Conservation (phyloP, 2,888 invertebrate species). For the Tenthredo amoena region DNA sequence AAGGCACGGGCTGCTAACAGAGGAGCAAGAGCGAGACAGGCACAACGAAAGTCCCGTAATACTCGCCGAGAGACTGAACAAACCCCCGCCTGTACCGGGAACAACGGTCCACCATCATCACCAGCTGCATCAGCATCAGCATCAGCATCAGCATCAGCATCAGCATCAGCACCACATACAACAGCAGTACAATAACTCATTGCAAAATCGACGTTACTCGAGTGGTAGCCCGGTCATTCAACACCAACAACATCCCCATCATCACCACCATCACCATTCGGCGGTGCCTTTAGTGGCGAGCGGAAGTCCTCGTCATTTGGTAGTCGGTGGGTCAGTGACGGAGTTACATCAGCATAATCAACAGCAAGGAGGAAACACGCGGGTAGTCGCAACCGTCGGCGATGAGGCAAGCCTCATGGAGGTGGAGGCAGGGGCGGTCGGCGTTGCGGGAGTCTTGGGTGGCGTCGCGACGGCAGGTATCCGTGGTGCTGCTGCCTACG, state of each 20-base stretch:
- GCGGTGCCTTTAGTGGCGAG: slow-evolving; percentile 11
- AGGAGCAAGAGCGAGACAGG: slow-evolving; percentile 75
- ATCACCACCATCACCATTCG: slow-evolving; percentile 60
- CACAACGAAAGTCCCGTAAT: slow-evolving; percentile 77
- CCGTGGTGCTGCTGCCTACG: slow-evolving; percentile 77
- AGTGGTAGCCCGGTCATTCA: slow-evolving; percentile 55
- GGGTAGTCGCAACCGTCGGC: slow-evolving; percentile 61
- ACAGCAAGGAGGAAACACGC: slow-evolving; percentile 64
- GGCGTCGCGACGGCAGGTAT: slow-evolving; percentile 62
- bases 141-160: slow-evolving; percentile 63
- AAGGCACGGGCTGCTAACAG: slow-evolving; percentile 73
- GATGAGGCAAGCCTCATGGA: slow-evolving; percentile 74
- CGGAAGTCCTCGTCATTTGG: slow-evolving; percentile 56
- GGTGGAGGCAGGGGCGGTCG: slow-evolving; percentile 73
- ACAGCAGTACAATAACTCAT: slow-evolving; percentile 64
- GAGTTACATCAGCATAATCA: slow-evolving; percentile 61
- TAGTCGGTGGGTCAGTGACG: slow-evolving; percentile 59
- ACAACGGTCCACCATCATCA: slow-evolving; percentile 57
- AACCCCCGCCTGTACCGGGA: slow-evolving; percentile 67
- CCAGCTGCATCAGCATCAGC: slow-evolving; percentile 62
- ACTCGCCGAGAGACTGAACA: slow-evolving; percentile 74
- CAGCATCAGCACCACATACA: slow-evolving; percentile 69
- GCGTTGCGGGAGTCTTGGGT: slow-evolving; percentile 63
- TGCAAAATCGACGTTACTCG: slow-evolving; percentile 57
- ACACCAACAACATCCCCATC: slow-evolving; percentile 62